These are phyloP conservation scores for Neosilurus mollespiculum DNA, from an alignment of 2,797 vertebrate genomes.

Conservation along the genomic window DNA sequence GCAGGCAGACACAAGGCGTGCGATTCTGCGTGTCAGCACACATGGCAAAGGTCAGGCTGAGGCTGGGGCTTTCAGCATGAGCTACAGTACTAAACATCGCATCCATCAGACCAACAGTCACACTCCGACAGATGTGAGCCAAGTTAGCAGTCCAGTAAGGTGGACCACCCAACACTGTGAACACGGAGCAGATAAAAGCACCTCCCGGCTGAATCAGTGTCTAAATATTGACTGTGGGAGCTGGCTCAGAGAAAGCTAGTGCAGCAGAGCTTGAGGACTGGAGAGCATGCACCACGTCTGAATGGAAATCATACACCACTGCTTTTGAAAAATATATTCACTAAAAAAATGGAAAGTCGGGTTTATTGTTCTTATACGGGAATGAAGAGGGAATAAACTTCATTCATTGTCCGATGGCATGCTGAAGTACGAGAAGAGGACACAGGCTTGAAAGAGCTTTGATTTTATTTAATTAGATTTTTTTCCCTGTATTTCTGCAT, in stretches of 20 bases:
- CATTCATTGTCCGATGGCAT: slow-evolving; percentile 9
- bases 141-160: slow-evolving; percentile 59
- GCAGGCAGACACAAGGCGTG: not conserved
- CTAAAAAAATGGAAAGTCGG: slow-evolving; percentile 25
- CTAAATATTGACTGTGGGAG: slow-evolving; percentile 63
- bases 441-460: slow-evolving; percentile 11
- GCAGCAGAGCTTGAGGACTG: slow-evolving; percentile 45
- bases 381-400: slow-evolving; percentile 19
- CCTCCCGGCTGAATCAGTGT: slow-evolving; percentile 64
- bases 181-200: slow-evolving; percentile 61
- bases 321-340: slow-evolving; percentile 37
- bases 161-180: slow-evolving; percentile 75
- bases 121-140: slow-evolving; percentile 64
- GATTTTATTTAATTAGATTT: not conserved
- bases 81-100: slow-evolving; percentile 67
- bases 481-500: no score
- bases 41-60: slow-evolving; percentile 59
- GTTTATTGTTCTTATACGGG: slow-evolving; percentile 34
- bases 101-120: slow-evolving; percentile 70
- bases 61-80: slow-evolving; percentile 66
- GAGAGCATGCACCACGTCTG: slow-evolving; percentile 48
- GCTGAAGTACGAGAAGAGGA: slow-evolving; percentile 7
- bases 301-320: slow-evolving; percentile 29
- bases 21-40: slow-evolving; percentile 43
- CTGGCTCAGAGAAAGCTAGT: slow-evolving; percentile 50